Percentiles rank a stretch among this genome's conserved stretches.
Evolutionary conservation across 2,888 invertebrate genomes (phyloP).

Genomic region (Caenorhabditis virilis): DNA sequence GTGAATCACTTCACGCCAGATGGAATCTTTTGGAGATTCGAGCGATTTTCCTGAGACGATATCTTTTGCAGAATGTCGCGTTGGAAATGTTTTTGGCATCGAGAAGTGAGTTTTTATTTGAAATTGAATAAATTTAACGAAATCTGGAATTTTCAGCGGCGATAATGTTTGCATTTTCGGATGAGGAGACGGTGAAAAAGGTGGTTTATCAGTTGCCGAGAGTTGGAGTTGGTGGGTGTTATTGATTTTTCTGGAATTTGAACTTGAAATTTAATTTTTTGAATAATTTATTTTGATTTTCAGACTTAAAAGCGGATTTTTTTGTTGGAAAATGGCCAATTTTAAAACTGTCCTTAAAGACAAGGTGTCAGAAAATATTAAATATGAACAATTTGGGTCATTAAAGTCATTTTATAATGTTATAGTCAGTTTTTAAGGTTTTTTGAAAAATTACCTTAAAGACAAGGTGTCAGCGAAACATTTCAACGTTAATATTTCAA

Average conservation of each 20-base stretch:
- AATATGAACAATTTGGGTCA: too few relatives aligned
- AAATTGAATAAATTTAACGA: slow-evolving; percentile 23
- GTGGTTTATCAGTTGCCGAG: slow-evolving; percentile 70
- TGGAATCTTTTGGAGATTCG: slow-evolving; percentile 99
- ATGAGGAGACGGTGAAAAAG: slow-evolving; percentile 94
- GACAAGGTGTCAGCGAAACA: too few relatives aligned
- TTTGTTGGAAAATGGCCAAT: too few relatives aligned
- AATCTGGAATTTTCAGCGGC: slow-evolving; percentile 79
- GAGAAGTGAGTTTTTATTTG: slow-evolving; percentile 77
- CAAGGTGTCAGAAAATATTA: too few relatives aligned
- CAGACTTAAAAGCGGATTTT: too few relatives aligned
- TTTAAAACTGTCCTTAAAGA: too few relatives aligned
- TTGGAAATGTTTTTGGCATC: slow-evolving; percentile 98
- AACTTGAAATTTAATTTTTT: too few relatives aligned
- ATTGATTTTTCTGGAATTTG: neutral
- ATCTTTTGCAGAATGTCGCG: slow-evolving; percentile 89
- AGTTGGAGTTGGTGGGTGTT: slow-evolving; percentile 46
- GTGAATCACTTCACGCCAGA: slow-evolving; percentile 96
- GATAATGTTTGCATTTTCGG: slow-evolving; percentile 96
- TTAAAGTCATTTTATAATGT: too few relatives aligned
- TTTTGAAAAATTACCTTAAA: too few relatives aligned
- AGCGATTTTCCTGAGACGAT: slow-evolving; percentile 94
- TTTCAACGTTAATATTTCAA: too few relatives aligned
- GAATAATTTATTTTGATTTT: too few relatives aligned
- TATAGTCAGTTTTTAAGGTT: too few relatives aligned